Evolutionary conservation across 2,888 invertebrate species (phyloP).

Genomic region (Drosophila macrospina): DNA sequence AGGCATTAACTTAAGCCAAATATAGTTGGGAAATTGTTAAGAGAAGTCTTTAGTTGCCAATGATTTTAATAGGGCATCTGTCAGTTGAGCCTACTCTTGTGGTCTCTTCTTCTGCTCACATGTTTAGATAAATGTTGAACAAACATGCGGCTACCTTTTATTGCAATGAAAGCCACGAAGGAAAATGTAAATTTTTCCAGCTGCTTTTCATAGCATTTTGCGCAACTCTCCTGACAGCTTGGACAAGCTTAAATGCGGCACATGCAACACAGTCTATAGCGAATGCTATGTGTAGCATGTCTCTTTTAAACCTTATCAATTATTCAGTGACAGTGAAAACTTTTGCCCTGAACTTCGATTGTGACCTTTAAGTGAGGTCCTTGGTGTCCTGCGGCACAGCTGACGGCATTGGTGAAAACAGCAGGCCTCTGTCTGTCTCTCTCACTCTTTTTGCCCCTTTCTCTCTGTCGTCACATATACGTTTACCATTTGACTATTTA

Average conservation of each 20-base stretch:
- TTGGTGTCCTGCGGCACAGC: constrained; percentile 51
- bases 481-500: constrained; percentile 30
- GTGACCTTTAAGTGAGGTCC: constrained; percentile 61
- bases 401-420: constrained; percentile 43
- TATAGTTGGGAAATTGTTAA: not conserved
- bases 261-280: constrained; percentile 3
- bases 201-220: constrained; percentile 38
- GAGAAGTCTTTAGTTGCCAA: no score
- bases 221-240: constrained; percentile 43
- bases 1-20: not conserved
- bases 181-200: constrained; percentile 40
- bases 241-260: constrained; percentile 6
- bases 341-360: constrained; percentile 71
- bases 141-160: constrained; percentile 46
- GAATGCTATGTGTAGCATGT: constrained; percentile 20
- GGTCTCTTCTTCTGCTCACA: constrained; percentile 13
- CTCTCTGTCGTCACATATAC: no score
- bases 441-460: no score
- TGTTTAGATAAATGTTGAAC: constrained; percentile 63
- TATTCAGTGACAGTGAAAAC: constrained; percentile 63
- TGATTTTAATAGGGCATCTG: not conserved
- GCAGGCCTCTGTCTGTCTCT: not conserved
- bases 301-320: constrained; percentile 67
- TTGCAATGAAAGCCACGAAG: constrained; percentile 38
- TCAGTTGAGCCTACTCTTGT: not conserved